phyloP scores from a whole-genome alignment of 2,113 vertebrate genomes.

The Piaya cayana region DNA sequence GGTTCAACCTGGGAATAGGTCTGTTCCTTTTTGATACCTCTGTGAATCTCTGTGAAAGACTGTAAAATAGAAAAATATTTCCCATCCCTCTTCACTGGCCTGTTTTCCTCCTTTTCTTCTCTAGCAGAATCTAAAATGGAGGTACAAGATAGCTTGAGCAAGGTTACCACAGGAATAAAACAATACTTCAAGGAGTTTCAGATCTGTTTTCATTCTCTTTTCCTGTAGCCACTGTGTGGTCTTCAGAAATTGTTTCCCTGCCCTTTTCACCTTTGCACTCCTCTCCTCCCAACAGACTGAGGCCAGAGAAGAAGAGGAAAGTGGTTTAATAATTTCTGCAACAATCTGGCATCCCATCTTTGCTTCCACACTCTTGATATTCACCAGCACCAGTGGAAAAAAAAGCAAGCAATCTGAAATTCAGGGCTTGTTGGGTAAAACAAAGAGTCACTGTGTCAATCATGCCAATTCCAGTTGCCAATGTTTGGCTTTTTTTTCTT shows the following conservation, averaged over 20 bases:
- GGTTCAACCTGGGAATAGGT: background rate
- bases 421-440: conserved; percentile 3
- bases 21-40: background rate
- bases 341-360: background rate
- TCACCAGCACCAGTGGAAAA: background rate
- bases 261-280: background rate
- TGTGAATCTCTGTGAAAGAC: background rate
- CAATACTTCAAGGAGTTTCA: background rate
- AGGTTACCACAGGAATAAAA: background rate
- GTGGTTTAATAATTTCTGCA: background rate
- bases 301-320: background rate
- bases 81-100: background rate
- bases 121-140: background rate
- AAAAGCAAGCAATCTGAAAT: background rate
- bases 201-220: background rate
- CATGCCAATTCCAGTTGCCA: conserved; percentile 13
- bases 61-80: background rate
- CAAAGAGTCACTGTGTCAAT: conserved; percentile 12
- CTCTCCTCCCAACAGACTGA: background rate
- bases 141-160: background rate
- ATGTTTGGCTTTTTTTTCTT: background rate
- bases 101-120: background rate
- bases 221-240: background rate
- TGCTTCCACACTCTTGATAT: background rate
- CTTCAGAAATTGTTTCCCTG: conserved; percentile 19